A percentile compares a stretch with the other conserved stretches of the same genome.
Conservation (phyloP, 1,140 invertebrate species). For the Magallana gigas region DNA sequence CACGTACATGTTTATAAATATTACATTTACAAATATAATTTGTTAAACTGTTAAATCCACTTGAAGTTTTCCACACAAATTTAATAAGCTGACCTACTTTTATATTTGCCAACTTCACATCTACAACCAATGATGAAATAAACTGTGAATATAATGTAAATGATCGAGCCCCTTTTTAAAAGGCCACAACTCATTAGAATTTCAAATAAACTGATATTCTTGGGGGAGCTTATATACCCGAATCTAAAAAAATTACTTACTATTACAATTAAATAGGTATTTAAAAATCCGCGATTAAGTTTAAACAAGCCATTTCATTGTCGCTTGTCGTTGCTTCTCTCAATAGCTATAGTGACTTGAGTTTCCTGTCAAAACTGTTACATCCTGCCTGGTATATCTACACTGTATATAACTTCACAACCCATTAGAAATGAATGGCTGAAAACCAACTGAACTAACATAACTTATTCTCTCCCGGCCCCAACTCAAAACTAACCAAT, state of each 20-base stretch:
- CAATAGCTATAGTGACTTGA: not conserved
- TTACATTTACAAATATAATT: no score
- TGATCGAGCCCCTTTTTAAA: no score
- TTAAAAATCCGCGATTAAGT: not conserved
- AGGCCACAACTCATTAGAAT: not conserved
- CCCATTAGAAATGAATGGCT: slow-evolving; percentile 1
- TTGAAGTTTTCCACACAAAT: no score
- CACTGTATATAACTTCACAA: slow-evolving; percentile 8
- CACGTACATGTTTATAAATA: no score
- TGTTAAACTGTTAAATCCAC: no score
- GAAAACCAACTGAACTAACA: not conserved
- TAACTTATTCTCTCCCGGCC: not conserved
- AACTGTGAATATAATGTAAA: no score
- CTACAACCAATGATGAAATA: no score
- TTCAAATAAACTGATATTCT: not conserved
- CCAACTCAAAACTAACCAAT: no score
- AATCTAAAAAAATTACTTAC: not conserved
- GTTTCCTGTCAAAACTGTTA: slow-evolving; percentile 22
- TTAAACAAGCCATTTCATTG: not conserved
- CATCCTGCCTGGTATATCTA: not conserved
- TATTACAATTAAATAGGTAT: not conserved
- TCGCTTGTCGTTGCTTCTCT: not conserved
- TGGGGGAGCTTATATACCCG: not conserved
- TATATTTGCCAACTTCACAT: not conserved
- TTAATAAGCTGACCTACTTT: not conserved